These are phyloP conservation scores for Coracopsis vasa DNA, from an alignment of 2,113 vertebrate species.

Conservation along the genomic window DNA sequence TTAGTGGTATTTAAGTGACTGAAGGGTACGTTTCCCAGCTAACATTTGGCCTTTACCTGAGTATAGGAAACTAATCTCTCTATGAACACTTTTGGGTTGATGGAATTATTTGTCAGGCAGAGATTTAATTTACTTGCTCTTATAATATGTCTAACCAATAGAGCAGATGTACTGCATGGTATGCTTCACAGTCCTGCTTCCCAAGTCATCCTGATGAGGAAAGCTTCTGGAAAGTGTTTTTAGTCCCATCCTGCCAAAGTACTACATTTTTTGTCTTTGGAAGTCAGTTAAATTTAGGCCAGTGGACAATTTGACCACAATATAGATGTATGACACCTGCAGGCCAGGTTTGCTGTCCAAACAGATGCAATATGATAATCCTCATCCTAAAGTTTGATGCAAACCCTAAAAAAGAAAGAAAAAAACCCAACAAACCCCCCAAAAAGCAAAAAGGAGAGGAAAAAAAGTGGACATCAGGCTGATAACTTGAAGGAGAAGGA, in stretches of 20 bases:
- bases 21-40: not conserved
- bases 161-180: not conserved
- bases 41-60: not conserved
- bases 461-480: not conserved
- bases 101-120: not conserved
- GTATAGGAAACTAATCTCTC: not conserved
- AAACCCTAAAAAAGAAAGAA: not conserved
- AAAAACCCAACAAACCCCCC: too few relatives aligned
- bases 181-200: not conserved
- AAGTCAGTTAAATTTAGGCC: not conserved
- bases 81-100: not conserved
- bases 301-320: not conserved
- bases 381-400: not conserved
- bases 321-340: not conserved
- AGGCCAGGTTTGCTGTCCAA: not conserved
- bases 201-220: not conserved
- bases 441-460: rapidly evolving
- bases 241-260: not conserved
- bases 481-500: not conserved
- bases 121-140: not conserved
- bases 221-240: not conserved
- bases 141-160: not conserved
- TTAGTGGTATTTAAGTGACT: not conserved
- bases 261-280: not conserved
- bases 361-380: not conserved